Evolutionary conservation across 2,113 vertebrate species (phyloP).

Genomic region (Ptilorrhoa leucosticta): DNA sequence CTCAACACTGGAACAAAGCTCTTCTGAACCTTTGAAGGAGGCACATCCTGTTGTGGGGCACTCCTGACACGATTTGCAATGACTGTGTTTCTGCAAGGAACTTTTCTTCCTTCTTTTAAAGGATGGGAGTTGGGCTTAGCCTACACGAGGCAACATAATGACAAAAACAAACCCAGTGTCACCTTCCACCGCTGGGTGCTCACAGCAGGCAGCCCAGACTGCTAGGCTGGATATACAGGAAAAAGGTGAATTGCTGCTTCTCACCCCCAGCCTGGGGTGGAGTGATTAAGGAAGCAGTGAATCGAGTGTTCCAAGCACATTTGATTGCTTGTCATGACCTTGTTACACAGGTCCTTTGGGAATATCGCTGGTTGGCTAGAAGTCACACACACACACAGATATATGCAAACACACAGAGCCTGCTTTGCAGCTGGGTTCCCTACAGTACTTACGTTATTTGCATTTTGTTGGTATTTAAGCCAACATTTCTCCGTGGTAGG

Average conservation of each 20-base stretch:
- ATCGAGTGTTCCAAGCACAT: neutral
- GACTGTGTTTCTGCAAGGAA: neutral
- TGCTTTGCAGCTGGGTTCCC: neutral
- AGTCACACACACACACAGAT: neutral
- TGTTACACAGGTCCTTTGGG: neutral
- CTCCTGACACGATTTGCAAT: neutral
- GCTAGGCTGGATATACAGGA: neutral
- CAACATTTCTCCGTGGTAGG: neutral
- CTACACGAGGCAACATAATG: rapidly evolving
- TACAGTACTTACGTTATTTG: neutral
- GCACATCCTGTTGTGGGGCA: rapidly evolving
- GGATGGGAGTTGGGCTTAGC: neutral
- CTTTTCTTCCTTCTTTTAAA: neutral
- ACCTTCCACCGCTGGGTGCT: neutral
- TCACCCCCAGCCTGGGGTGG: neutral
- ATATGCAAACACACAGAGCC: neutral
- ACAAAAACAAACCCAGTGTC: neutral
- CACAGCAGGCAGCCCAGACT: neutral
- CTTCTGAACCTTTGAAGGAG: neutral
- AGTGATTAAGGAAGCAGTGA: neutral
- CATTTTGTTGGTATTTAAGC: neutral
- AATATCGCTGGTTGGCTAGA: neutral
- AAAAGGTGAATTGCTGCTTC: neutral
- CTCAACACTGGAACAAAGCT: rapidly evolving
- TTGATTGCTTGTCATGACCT: neutral